Evolutionary conservation across 2,888 invertebrate species (phyloP).

Genomic region (Nowickia ferox): DNA sequence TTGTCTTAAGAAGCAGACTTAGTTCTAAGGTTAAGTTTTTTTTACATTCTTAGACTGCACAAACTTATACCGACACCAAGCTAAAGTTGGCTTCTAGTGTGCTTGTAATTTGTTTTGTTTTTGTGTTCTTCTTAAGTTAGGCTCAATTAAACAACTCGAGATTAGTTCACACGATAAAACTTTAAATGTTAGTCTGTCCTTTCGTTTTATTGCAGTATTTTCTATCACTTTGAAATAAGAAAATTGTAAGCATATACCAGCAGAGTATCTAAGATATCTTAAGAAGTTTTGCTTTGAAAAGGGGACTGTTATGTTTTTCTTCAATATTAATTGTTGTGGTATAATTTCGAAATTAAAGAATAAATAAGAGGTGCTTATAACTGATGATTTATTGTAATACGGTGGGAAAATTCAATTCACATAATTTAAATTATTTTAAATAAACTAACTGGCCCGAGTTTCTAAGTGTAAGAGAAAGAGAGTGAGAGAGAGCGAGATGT

Average conservation of each 20-base stretch:
- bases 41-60: conserved; percentile 36
- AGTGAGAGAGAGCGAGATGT: conserved; percentile 25
- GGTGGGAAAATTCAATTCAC: conserved; percentile 52
- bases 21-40: conserved; percentile 65
- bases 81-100: conserved; percentile 19
- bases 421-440: conserved; percentile 14
- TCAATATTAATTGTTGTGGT: conserved; percentile 31
- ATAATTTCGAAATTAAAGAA: conserved; percentile 43
- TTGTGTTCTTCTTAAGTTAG: conserved; percentile 51
- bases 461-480: too few relatives aligned
- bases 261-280: conserved; percentile 15
- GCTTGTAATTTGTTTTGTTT: conserved; percentile 16
- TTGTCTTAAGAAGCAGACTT: conserved; percentile 42
- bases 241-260: background rate
- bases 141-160: conserved; percentile 73
- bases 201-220: conserved; percentile 15
- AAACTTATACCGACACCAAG: background rate
- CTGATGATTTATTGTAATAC: conserved; percentile 62
- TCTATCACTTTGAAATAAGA: conserved; percentile 27
- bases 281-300: conserved; percentile 20
- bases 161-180: conserved; percentile 76
- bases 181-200: conserved; percentile 48
- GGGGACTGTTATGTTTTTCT: conserved; percentile 13
- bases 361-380: conserved; percentile 42
- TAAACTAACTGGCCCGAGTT: conserved; percentile 8